Conservation (phyloP, 2,113 vertebrate genomes). For the Lampris incognitus region DNA sequence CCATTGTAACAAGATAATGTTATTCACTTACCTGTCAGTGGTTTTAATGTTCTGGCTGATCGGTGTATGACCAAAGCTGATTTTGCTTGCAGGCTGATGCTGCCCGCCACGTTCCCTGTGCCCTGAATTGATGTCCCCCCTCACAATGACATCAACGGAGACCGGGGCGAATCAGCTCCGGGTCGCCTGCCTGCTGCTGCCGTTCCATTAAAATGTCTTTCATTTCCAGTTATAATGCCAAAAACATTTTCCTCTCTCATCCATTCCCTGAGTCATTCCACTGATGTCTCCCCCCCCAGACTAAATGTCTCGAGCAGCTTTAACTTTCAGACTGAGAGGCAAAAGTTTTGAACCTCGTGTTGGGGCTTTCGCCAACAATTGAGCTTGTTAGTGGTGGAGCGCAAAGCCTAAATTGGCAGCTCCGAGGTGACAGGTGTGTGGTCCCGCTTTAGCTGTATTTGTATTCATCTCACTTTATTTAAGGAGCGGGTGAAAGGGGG, state of each 20-base stretch:
- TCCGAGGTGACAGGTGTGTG: conserved; percentile 75
- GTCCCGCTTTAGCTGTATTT: conserved; percentile 64
- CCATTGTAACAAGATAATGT: too few relatives aligned
- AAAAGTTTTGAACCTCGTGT: conserved; percentile 53
- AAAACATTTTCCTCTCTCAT: conserved; percentile 19
- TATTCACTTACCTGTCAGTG: conserved; percentile 61
- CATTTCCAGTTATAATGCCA: conserved; percentile 46
- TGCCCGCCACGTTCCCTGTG: conserved; percentile 42
- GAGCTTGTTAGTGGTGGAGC: conserved; percentile 65
- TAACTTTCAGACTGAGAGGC: conserved; percentile 36
- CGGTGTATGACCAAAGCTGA: conserved; percentile 54
- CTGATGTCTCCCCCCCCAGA: conserved; percentile 7
- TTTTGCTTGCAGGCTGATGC: conserved; percentile 45
- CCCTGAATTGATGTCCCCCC: conserved; percentile 44
- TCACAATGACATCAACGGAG: conserved; percentile 31
- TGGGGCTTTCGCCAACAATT: conserved; percentile 51
- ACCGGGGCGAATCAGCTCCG: conserved; percentile 26
- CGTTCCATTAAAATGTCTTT: conserved; percentile 43
- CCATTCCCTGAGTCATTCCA: conserved; percentile 9
- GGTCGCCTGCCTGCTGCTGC: conserved; percentile 20
- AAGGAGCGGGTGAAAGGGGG: conserved; percentile 41
- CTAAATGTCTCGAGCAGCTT: conserved; percentile 19
- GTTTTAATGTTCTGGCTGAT: conserved; percentile 65
- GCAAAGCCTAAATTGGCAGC: conserved; percentile 68
- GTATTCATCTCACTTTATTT: conserved; percentile 75